Base-by-base conservation (phyloP, 1,140 invertebrate genomes). In the Drosophila saltans region DNA sequence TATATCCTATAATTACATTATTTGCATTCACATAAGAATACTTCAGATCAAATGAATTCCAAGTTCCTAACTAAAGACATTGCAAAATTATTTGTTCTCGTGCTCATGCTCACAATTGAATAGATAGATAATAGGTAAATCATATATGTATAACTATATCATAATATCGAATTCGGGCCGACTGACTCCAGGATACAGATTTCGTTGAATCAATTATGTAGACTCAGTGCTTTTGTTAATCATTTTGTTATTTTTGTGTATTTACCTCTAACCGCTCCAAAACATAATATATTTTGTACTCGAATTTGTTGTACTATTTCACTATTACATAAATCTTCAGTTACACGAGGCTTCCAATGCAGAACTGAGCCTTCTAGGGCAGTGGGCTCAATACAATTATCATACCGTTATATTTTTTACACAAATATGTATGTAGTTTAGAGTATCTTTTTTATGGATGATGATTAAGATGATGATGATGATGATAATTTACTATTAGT, bases 331-430 rank as follows among this genome's bases (percentile, higher is more conserved):
- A 16, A 33, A 16, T 55, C 52, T 62, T 69, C 24, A 62, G 55
- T 71, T 57, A 41, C 8, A 40, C 26, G 36, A 26, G 67, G 67
- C 69, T 77, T 64, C 65, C 65, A 72, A 26, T 43, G 30, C 55
- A 64, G 48, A 43, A 52, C 41, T 55, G 69, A 72, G 63, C 41
- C n/a, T 62, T 39, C 26, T 56, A 33, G 24, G 52, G 8, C 40
- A 72, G 24, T 36, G 56, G 56, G 62, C 58, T 58, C 26, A 33
- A 36, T 41, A 48, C 39, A 43, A 58, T 55, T 79, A 73, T 78
- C 16, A 48, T 62, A 78, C 52, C 36, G 66, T 79, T 78, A 65
- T 62, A 52, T 52, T 24, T 69, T 26, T 63, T 21, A 63, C 30
- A 36, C 2, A 11, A 40, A 45, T 56, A 39, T 57, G 21, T 1